Evolutionary conservation across 2,797 vertebrate species (phyloP).

Genomic region (Spinus olivaceus): DNA sequence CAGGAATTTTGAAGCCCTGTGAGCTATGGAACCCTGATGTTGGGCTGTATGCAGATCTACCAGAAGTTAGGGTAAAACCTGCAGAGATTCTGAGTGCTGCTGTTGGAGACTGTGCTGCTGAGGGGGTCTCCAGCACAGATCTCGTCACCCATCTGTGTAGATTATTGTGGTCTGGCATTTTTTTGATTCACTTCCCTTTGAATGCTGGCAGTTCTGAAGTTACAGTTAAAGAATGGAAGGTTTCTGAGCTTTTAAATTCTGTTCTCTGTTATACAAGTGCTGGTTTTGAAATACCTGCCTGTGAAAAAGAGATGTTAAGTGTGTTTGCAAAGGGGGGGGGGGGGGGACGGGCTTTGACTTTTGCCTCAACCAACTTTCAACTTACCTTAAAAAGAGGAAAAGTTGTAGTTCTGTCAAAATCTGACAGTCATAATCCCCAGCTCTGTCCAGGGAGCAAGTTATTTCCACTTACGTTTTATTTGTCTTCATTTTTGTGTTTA

Average conservation of each 20-base stretch:
- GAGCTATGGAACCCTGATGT: neutral
- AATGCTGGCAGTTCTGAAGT: neutral
- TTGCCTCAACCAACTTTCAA: neutral
- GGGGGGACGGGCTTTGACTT: neutral
- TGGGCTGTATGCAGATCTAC: neutral
- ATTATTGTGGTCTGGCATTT: neutral
- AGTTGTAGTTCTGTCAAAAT: neutral
- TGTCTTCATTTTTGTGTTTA: neutral
- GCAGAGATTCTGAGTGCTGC: neutral
- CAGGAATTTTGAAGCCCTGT: neutral
- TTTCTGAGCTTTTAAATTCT: neutral
- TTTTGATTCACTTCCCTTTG: neutral
- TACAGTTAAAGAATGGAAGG: neutral
- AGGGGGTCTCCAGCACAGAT: neutral
- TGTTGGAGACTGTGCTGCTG: neutral
- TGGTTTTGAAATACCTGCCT: neutral
- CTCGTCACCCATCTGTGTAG: neutral
- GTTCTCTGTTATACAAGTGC: neutral
- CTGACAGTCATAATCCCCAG: neutral
- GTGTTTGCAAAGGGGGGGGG: neutral
- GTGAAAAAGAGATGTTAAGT: neutral
- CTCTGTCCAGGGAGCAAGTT: neutral
- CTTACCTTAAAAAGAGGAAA: neutral
- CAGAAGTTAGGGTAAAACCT: neutral
- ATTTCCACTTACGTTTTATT: neutral